Conservation (phyloP, 2,113 vertebrate genomes). For the Hirundichthys speculiger region DNA sequence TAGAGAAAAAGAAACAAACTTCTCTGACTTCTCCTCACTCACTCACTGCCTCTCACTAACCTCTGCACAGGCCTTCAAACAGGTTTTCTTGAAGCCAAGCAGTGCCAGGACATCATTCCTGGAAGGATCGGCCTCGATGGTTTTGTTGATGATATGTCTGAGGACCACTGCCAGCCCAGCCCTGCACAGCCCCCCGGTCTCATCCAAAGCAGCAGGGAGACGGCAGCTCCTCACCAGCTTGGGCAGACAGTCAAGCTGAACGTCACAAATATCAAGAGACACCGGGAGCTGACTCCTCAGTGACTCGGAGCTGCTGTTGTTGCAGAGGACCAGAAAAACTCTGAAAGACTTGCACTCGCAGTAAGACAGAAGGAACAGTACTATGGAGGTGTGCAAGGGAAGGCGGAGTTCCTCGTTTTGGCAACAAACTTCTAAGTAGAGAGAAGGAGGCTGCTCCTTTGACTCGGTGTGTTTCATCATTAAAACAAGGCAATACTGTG, state of each 20-base stretch:
- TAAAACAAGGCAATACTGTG: slow-evolving; percentile 3
- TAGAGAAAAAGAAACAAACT: too few species aligned
- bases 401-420: slow-evolving; percentile 75
- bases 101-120: slow-evolving; percentile 86
- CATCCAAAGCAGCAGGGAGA: slow-evolving; percentile 86
- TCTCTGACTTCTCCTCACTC: too few species aligned
- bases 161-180: slow-evolving; percentile 94
- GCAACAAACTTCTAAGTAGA: slow-evolving; percentile 85
- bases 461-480: slow-evolving; percentile 81
- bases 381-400: slow-evolving; percentile 90
- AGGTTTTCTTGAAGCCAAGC: slow-evolving; percentile 97
- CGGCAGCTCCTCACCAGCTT: slow-evolving; percentile 85
- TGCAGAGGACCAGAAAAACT: slow-evolving; percentile 82
- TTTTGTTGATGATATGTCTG: slow-evolving; percentile 88
- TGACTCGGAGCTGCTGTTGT: slow-evolving; percentile 26
- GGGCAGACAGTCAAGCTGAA: slow-evolving; percentile 81
- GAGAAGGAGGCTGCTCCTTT: slow-evolving; percentile 71
- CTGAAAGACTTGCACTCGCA: slow-evolving; percentile 89
- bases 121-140: slow-evolving; percentile 78
- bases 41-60: too few species aligned
- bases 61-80: slow-evolving; percentile 98
- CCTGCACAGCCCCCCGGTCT: slow-evolving; percentile 84
- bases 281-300: slow-evolving; percentile 61
- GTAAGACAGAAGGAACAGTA: slow-evolving; percentile 92
- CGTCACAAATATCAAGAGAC: slow-evolving; percentile 67